phyloP scores from a whole-genome alignment of 1,140 invertebrate genomes.

The Conus ventricosus region DNA sequence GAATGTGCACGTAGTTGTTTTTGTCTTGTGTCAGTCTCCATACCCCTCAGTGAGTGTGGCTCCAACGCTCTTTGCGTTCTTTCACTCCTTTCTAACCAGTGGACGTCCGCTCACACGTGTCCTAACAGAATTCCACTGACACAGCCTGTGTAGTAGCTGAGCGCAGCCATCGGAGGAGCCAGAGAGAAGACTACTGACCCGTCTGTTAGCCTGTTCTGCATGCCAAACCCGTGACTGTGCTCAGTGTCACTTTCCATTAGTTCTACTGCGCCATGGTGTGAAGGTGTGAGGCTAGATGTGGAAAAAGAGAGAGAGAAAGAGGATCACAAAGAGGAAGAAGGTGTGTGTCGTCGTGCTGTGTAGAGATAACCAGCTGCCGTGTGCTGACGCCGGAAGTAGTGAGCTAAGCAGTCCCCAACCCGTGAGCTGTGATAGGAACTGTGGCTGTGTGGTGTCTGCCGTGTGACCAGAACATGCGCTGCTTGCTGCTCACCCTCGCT shows the following conservation, averaged over 20 bases:
- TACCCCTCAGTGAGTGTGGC: neutral
- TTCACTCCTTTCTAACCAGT: conserved; percentile 4
- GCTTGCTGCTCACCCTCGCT: neutral
- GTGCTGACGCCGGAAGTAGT: neutral
- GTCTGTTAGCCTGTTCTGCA: neutral
- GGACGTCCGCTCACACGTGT: neutral
- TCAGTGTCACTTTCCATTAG: neutral
- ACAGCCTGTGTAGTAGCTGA: neutral
- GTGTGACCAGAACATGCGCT: neutral
- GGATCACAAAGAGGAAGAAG: neutral
- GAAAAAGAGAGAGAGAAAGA: neutral
- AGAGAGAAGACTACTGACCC: neutral
- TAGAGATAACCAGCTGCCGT: neutral
- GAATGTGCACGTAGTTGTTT: conserved; percentile 28
- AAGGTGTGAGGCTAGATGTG: neutral
- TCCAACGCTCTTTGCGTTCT: neutral
- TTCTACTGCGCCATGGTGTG: neutral
- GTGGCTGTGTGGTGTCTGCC: neutral
- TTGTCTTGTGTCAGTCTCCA: neutral
- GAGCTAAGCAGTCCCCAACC: neutral
- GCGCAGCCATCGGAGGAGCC: neutral
- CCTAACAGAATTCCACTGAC: neutral
- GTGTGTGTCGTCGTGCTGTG: neutral
- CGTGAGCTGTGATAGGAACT: neutral
- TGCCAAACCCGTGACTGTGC: neutral